phyloP scores from a whole-genome alignment of 2,888 invertebrate genomes.

The Therioaphis trifolii region DNA sequence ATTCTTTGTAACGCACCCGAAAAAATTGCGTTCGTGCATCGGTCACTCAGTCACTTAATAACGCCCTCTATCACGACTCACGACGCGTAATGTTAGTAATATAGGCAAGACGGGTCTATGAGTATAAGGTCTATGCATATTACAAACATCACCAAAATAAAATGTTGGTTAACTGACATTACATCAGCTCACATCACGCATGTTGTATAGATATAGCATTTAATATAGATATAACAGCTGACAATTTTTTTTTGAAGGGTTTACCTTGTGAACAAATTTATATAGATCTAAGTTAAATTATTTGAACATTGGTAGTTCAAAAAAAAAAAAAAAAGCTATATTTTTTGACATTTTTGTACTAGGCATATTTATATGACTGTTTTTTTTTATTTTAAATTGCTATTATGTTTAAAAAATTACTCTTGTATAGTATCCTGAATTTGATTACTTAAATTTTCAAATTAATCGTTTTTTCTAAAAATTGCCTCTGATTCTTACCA shows the following conservation, averaged over 20 bases:
- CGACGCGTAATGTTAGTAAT: too few relatives aligned
- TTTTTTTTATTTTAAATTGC: background rate
- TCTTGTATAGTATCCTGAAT: background rate
- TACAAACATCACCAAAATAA: slow-evolving; percentile 3
- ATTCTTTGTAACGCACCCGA: too few relatives aligned
- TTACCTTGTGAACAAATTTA: background rate
- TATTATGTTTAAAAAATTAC: slow-evolving; percentile 29
- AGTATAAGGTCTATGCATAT: too few relatives aligned
- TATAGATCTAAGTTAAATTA: background rate
- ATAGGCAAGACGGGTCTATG: too few relatives aligned
- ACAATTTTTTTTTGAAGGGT: too few relatives aligned
- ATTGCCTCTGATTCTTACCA: background rate
- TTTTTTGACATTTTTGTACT: background rate
- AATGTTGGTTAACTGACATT: slow-evolving; percentile 3
- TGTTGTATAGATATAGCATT: background rate
- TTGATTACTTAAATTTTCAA: background rate
- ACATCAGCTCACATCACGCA: slow-evolving; percentile 13
- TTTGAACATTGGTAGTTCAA: background rate
- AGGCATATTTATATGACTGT: background rate
- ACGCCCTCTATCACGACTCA: too few relatives aligned
- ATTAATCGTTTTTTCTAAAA: background rate
- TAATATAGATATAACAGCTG: too few relatives aligned
- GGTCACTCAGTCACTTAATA: too few relatives aligned
- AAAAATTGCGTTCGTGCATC: too few relatives aligned
- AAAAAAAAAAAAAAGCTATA: background rate